phyloP scores from a whole-genome alignment of 2,888 invertebrate species.

The Catocala nupta region DNA sequence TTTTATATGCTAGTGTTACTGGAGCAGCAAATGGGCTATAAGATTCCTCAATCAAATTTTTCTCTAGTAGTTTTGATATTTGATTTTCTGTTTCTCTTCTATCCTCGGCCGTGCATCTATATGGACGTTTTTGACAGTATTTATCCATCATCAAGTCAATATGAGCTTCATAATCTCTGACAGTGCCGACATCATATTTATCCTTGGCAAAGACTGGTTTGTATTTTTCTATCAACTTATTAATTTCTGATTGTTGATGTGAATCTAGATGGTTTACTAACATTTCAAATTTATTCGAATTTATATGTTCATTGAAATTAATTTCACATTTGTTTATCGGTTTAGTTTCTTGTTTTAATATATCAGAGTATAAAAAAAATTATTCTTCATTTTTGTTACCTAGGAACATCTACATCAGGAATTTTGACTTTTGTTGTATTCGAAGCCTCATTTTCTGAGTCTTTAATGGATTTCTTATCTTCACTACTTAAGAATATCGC shows the following conservation, averaged over 20 bases:
- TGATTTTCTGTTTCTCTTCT: slow-evolving; percentile 15
- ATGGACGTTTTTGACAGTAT: slow-evolving; percentile 1
- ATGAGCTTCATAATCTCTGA: slow-evolving; percentile 11
- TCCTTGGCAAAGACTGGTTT: slow-evolving; percentile 10
- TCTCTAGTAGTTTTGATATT: slow-evolving; percentile 7
- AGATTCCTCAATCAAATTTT: slow-evolving; percentile 12
- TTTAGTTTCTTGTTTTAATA: no score
- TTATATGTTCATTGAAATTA: slow-evolving; percentile 13
- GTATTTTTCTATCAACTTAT: slow-evolving; percentile 8
- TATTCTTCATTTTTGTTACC: no score
- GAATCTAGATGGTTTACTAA: slow-evolving; percentile 6
- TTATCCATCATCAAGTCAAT: slow-evolving; percentile 2
- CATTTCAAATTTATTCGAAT: neutral
- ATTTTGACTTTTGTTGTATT: no score
- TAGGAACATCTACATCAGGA: no score
- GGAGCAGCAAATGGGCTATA: slow-evolving; percentile 27
- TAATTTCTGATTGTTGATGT: slow-evolving; percentile 9
- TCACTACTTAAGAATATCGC: no score
- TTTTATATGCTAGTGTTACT: slow-evolving; percentile 43
- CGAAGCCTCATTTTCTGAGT: no score
- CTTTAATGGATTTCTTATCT: no score
- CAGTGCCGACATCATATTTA: slow-evolving; percentile 12
- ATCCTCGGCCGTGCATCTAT: slow-evolving; percentile 8
- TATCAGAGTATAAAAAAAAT: no score
- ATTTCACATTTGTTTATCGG: neutral